Conservation (phyloP, 2,888 invertebrate genomes). For the Brenthis daphne region DNA sequence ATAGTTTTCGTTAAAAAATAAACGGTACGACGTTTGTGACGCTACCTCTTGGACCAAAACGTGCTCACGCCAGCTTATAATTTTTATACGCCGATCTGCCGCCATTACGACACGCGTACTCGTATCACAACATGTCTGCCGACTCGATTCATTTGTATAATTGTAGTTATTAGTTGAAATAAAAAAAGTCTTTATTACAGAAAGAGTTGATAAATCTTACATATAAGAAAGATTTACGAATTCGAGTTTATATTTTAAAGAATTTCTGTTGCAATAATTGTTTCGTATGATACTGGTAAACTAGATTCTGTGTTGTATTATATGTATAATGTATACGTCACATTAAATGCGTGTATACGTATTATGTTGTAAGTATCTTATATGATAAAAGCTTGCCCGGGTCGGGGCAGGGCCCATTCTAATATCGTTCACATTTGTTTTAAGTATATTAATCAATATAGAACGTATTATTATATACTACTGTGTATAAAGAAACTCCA, state of each 20-base stretch:
- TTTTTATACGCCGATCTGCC: slow-evolving; percentile 61
- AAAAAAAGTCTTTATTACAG: background rate
- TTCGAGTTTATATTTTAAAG: too few species aligned
- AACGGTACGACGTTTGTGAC: too few species aligned
- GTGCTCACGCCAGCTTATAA: slow-evolving; percentile 61
- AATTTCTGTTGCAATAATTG: too few species aligned
- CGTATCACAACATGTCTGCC: slow-evolving; percentile 60
- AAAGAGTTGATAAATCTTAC: background rate
- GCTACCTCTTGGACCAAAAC: slow-evolving; percentile 36
- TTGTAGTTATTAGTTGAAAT: slow-evolving; percentile 2
- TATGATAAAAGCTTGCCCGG: slow-evolving; percentile 11
- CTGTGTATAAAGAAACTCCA: background rate
- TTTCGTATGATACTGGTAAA: too few species aligned
- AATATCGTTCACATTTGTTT: background rate
- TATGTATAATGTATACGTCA: background rate
- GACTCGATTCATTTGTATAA: slow-evolving; percentile 44
- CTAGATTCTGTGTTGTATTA: slow-evolving; percentile 1
- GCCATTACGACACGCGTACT: slow-evolving; percentile 67
- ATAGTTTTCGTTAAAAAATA: too few species aligned
- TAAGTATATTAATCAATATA: background rate
- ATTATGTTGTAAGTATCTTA: background rate
- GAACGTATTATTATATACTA: background rate
- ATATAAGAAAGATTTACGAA: too few species aligned
- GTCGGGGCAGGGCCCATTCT: background rate
- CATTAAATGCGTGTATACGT: background rate